Conservation (phyloP, 2,113 vertebrate genomes). For the Prochilodus magdalenae region DNA sequence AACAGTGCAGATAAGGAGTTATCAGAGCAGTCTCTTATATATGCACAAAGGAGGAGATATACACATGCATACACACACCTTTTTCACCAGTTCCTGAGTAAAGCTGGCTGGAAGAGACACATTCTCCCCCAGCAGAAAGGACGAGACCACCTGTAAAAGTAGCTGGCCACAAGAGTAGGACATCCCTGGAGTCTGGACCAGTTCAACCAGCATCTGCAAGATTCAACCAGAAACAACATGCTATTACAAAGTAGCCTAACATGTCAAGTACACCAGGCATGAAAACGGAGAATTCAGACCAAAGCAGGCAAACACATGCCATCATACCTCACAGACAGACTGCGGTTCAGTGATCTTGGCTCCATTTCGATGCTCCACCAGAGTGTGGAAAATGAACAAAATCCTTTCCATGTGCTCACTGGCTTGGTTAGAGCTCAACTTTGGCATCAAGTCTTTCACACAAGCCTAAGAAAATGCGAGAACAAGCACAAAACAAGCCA, state of each 20-base stretch:
- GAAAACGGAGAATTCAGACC: too few species aligned
- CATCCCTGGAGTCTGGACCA: conserved; percentile 74
- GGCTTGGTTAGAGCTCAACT: conserved; percentile 53
- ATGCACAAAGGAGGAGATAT: conserved; percentile 1
- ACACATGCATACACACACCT: conserved; percentile 74
- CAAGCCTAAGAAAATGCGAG: conserved; percentile 55
- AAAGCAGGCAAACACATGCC: neutral
- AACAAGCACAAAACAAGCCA: neutral
- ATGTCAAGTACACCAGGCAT: too few species aligned
- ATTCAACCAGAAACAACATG: neutral
- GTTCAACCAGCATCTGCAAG: conserved; percentile 77
- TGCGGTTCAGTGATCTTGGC: conserved; percentile 85
- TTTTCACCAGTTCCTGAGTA: conserved; percentile 79
- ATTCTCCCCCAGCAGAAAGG: conserved; percentile 85
- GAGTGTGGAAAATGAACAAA: conserved; percentile 82
- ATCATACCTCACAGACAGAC: conserved; percentile 82
- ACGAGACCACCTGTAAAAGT: conserved; percentile 83
- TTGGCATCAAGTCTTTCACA: conserved; percentile 58
- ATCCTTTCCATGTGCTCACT: conserved; percentile 87
- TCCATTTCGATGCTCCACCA: conserved; percentile 82
- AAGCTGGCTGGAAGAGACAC: conserved; percentile 77
- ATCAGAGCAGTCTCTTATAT: neutral
- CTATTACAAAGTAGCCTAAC: neutral
- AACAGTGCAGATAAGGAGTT: neutral
- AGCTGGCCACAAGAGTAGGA: conserved; percentile 78